Evolutionary conservation across 2,888 invertebrate species (phyloP), one percentile per base, ranked within the genome.

Genomic region (Oxyscelio sp.): DNA sequence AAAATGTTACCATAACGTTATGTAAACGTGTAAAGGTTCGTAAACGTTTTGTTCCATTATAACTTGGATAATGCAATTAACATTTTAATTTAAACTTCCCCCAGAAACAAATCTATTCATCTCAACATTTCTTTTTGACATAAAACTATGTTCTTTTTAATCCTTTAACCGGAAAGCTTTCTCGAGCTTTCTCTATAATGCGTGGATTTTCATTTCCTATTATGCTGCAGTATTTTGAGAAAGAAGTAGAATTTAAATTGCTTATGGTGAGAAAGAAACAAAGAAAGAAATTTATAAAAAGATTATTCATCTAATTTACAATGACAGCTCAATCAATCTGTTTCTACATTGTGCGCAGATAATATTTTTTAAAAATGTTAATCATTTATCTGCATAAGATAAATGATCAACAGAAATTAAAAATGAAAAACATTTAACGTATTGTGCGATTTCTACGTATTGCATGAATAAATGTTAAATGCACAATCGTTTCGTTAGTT

Each of bases 171-270:
- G 71, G 59, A 56, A 52, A 75, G 63, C 63, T 65, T 65, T 58
- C 65, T 63, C 65, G n/a, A 38, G 50, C 48, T 74, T 61, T 21
- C 61, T 66, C 15, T 43, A 24, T n/a, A n/a, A 40, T 58, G 54
- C 71, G 54, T 66, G 66, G 65, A 77, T 83, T 83, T 63, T 77
- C 73, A 77, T 77, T 83, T 61, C 75, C 73, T 66, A 77, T 83
- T 83, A 83, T 61, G 22, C 65, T 17, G 61, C 19, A 27, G 54
- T 38, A 58, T 63, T 70, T 74, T 52, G 61, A 38, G 48, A 40
- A 34, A 71, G 66, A 71, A 66, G 73, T 68, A 71, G 68, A 70
- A 65, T 79, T 73, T 81, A 81, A 81, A 81, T 81, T 81, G 70
- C 75, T 71, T 48, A 66, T 43, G 52, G 56, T 22, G 59, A 43